Base-by-base conservation (phyloP, 2,797 vertebrate genomes). In the Pseudochromis fuscus region DNA sequence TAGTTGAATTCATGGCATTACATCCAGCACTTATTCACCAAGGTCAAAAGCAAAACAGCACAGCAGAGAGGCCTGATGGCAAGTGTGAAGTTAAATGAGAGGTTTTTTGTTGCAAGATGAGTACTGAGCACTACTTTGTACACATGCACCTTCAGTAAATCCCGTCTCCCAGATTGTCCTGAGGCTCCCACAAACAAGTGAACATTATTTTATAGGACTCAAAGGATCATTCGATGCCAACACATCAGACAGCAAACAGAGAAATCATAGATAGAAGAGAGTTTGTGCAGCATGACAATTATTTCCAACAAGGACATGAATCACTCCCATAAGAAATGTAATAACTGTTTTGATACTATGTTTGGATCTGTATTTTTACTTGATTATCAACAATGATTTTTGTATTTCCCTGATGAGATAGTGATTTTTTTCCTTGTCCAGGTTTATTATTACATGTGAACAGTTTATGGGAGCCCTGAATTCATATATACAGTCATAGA, bases 141-240 rank as follows among this genome's bases (percentile, higher is more conserved):
- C 40, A 60, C 75, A 67, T 78, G 79, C 77, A 75, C 13, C 27
- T 69, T 63, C 21, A 40, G 28, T 27, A 51, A 50, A 53, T 70
- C 67, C 27, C 0, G 3, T 27, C 0, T 73, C 35, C 58, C 46
- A 46, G 52, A 70, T 23, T 7, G 46, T 28, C 50, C 9, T 51
- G 25, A 74, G 23, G 18, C n/a, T 35, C 52, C 24, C 28, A 33
- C 7, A 64, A 55, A 37, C 49, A 50, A 31, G 13, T 19, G 9
- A n/a, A 18, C 40, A 42, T 7, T n/a, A 49, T 31, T 52, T 18
- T 30, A 15, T 0, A 30, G 25, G 30, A 7, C 42, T 58, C 3
- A 48, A 52, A 11, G 4, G 18, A 15, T 44, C 27, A n/a, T 15
- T 19, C 18, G 19, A 50, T 23, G 12, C 1, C 4, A 69, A 28